Conservation (phyloP, 2,113 vertebrate genomes). For the Gnathonemus longibarbis region DNA sequence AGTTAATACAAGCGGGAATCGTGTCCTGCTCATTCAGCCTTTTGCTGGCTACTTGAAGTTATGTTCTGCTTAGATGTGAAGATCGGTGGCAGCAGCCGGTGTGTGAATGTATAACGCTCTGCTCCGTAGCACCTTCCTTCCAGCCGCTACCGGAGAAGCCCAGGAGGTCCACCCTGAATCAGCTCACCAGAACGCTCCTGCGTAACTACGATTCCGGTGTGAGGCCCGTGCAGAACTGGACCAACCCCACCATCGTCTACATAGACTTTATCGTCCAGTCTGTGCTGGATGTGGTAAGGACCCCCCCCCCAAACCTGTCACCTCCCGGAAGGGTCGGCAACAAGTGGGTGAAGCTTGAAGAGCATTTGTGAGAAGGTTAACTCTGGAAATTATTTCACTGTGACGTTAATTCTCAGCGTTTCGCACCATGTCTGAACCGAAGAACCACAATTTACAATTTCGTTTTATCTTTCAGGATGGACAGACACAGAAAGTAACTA, state of each 20-base stretch:
- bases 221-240: conserved; percentile 72
- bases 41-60: not conserved
- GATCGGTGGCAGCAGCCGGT: not conserved
- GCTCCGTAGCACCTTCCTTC: conserved; percentile 39
- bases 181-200: conserved; percentile 65
- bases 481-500: conserved; percentile 76
- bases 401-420: not conserved
- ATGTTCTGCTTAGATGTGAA: not conserved
- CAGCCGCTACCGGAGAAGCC: conserved; percentile 48
- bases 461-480: conserved; percentile 59
- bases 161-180: conserved; percentile 61
- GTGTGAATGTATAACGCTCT: not conserved
- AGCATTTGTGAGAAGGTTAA: not conserved
- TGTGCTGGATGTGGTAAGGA: conserved; percentile 71
- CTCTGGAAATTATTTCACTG: not conserved
- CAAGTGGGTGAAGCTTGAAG: not conserved
- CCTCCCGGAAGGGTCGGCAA: not conserved
- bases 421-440: not conserved
- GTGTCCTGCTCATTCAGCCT: not conserved
- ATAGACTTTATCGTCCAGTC: conserved; percentile 70
- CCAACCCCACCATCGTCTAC: conserved; percentile 57
- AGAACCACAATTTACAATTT: not conserved
- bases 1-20: not conserved
- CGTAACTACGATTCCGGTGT: conserved; percentile 66
- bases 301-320: not conserved